phyloP scores from a whole-genome alignment of 2,888 invertebrate genomes.

The Drosophila fungiperda region DNA sequence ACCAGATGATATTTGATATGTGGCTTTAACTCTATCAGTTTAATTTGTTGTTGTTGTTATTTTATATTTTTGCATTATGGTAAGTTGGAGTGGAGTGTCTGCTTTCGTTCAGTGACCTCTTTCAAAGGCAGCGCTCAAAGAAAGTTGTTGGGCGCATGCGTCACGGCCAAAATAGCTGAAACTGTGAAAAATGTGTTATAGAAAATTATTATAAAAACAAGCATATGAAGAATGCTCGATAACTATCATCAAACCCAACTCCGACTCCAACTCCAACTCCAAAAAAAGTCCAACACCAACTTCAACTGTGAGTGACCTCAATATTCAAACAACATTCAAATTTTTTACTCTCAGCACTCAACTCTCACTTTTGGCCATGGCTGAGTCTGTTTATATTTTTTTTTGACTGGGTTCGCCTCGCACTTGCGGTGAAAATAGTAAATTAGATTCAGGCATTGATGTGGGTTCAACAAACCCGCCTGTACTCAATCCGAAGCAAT shows the following conservation, averaged over 20 bases:
- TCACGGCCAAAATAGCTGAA: slow-evolving; percentile 49
- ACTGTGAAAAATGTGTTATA: slow-evolving; percentile 61
- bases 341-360: slow-evolving; percentile 41
- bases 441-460: slow-evolving; percentile 47
- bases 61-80: slow-evolving; percentile 16
- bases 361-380: slow-evolving; percentile 66
- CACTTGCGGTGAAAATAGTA: slow-evolving; percentile 51
- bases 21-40: background rate
- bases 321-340: slow-evolving; percentile 61
- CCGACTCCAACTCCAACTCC: slow-evolving; percentile 10
- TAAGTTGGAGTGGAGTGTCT: slow-evolving; percentile 18
- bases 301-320: slow-evolving; percentile 52
- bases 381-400: slow-evolving; percentile 16
- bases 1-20: slow-evolving; percentile 47
- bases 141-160: slow-evolving; percentile 64
- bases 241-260: slow-evolving; percentile 49
- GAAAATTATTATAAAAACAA: slow-evolving; percentile 29
- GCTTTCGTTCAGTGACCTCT: slow-evolving; percentile 73
- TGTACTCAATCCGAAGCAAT: slow-evolving; percentile 76
- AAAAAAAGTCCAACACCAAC: slow-evolving; percentile 9
- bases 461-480: slow-evolving; percentile 71
- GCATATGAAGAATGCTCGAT: slow-evolving; percentile 43
- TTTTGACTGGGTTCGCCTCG: slow-evolving; percentile 11
- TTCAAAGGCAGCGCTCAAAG: slow-evolving; percentile 48
- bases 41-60: background rate